Conservation (phyloP, 2,888 invertebrate species). For the Pandemis corylana region DNA sequence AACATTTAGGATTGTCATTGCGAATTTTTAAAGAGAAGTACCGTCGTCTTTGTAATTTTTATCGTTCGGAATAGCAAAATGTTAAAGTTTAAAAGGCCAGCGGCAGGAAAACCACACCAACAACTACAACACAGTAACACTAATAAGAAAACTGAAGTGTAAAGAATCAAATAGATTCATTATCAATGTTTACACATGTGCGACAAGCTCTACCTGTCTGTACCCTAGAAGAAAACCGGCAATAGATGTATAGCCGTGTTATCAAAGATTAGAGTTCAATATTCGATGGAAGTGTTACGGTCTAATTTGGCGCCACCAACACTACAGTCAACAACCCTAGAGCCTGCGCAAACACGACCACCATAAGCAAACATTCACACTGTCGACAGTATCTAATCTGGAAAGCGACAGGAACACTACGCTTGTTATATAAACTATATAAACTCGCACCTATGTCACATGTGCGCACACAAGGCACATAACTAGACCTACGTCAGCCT, state of each 20-base stretch:
- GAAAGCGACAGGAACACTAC: constrained; percentile 60
- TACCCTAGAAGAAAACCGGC: constrained; percentile 28
- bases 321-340: constrained; percentile 64
- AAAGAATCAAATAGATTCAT: constrained; percentile 30
- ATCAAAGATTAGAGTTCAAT: constrained; percentile 55
- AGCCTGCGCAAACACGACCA: constrained; percentile 71
- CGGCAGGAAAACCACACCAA: background rate
- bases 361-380: constrained; percentile 70
- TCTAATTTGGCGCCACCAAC: constrained; percentile 55
- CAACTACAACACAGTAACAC: constrained; percentile 4
- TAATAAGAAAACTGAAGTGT: constrained; percentile 19
- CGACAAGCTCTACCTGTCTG: constrained; percentile 27
- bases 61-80: background rate
- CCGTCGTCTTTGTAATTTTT: background rate
- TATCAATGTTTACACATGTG: constrained; percentile 42
- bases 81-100: background rate
- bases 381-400: constrained; percentile 77
- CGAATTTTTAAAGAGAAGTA: background rate
- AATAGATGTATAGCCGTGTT: constrained; percentile 34
- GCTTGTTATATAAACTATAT: constrained; percentile 42
- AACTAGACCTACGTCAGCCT: constrained; percentile 5
- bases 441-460: constrained; percentile 10
- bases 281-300: constrained; percentile 49
- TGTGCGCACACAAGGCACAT: background rate
- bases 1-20: background rate